These are phyloP conservation scores for Eilema griseolum DNA, from an alignment of 2,888 invertebrate species.

Conservation along the genomic window DNA sequence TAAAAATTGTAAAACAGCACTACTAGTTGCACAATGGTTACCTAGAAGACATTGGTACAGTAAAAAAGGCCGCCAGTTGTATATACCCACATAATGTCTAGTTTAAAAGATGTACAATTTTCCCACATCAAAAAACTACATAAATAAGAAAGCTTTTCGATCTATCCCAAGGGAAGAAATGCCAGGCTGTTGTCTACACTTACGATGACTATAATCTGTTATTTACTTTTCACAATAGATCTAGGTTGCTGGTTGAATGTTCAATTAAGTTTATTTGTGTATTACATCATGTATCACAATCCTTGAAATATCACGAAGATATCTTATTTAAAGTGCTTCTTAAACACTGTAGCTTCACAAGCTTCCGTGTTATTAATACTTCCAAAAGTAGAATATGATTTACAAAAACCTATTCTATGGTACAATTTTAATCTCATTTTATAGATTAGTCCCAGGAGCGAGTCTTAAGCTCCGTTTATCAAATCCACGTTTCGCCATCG, in stretches of 20 bases:
- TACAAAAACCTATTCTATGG: neutral
- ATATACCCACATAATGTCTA: too few relatives aligned
- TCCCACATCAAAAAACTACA: too few relatives aligned
- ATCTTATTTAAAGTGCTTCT: neutral
- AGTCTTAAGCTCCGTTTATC: constrained; percentile 3
- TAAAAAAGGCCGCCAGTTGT: too few relatives aligned
- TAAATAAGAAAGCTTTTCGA: neutral
- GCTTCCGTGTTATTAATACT: neutral
- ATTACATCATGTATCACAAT: too few relatives aligned
- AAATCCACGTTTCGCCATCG: neutral
- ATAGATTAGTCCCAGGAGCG: constrained; percentile 3
- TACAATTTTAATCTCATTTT: neutral
- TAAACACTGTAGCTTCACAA: neutral
- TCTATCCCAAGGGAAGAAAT: neutral
- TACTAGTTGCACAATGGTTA: too few relatives aligned
- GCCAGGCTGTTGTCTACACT: neutral
- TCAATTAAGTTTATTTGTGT: neutral
- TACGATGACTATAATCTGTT: neutral
- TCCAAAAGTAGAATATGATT: neutral
- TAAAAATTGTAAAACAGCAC: too few relatives aligned
- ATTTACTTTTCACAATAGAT: neutral
- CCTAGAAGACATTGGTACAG: too few relatives aligned
- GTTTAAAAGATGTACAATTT: too few relatives aligned
- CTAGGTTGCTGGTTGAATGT: neutral
- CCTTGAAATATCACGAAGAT: too few relatives aligned